Percentiles rank a stretch among this genome's conserved stretches.
These are phyloP conservation scores for Nasonia oneida DNA, from an alignment of 2,888 invertebrate genomes.

Conservation along the genomic window DNA sequence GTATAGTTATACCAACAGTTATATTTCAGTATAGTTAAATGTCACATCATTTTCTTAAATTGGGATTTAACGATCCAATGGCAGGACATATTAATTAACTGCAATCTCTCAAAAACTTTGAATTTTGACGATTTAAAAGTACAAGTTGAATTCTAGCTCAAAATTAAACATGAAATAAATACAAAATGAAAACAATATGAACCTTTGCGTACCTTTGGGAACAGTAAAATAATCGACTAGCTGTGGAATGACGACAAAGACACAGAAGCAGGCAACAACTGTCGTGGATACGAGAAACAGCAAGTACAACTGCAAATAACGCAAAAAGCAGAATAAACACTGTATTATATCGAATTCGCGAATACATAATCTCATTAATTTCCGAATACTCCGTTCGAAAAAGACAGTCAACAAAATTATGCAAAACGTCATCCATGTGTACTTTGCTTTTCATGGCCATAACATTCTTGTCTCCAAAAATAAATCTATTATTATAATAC, in stretches of 20 bases:
- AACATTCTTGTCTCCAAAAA: too few species aligned
- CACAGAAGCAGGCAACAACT: conserved; percentile 37
- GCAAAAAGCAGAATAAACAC: background rate
- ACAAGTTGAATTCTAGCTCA: background rate
- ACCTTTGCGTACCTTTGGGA: conserved; percentile 30
- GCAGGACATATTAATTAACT: too few species aligned
- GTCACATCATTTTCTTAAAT: too few species aligned
- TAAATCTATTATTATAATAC: too few species aligned
- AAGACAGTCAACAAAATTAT: too few species aligned
- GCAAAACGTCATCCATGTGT: too few species aligned
- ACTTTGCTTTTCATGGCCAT: too few species aligned
- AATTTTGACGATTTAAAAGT: too few species aligned
- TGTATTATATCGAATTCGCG: background rate
- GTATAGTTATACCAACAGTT: too few species aligned
- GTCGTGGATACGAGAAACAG: conserved; percentile 38
- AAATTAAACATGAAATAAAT: background rate
- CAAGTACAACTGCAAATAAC: conserved; percentile 32
- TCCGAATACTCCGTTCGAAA: background rate
- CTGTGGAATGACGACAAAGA: conserved; percentile 45
- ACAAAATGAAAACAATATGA: background rate
- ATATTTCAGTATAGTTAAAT: too few species aligned
- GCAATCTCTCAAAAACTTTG: too few species aligned
- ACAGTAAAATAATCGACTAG: conserved; percentile 45
- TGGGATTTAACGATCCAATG: too few species aligned
- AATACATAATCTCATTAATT: background rate